Conservation (phyloP, 2,113 vertebrate species). For the Callospermophilus lateralis region DNA sequence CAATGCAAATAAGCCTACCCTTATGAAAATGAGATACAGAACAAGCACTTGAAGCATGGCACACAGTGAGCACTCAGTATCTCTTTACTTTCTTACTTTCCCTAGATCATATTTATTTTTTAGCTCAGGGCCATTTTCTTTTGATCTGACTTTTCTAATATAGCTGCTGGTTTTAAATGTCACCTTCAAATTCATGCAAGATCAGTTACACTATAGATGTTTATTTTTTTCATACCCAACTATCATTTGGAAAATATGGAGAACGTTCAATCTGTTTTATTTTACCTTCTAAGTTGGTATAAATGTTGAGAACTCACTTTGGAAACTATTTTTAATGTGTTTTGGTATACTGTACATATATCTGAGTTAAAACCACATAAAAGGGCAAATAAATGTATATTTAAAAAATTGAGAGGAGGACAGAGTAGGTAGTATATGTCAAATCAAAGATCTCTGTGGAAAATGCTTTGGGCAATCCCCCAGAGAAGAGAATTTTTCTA, state of each 20-base stretch:
- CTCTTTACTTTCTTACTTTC: background rate
- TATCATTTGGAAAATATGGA: constrained; percentile 55
- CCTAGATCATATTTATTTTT: background rate
- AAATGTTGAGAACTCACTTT: constrained; percentile 59
- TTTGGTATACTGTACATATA: constrained; percentile 10
- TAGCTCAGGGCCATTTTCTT: constrained; percentile 31
- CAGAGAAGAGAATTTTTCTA: background rate
- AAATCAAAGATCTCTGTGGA: constrained; percentile 39
- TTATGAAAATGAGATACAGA: constrained; percentile 29
- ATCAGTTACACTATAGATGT: background rate
- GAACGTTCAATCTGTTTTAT: constrained; percentile 45
- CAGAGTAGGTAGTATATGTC: background rate
- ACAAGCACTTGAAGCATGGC: background rate
- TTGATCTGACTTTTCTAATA: constrained; percentile 32
- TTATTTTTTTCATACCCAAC: constrained; percentile 55
- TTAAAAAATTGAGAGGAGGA: background rate
- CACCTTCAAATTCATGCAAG: constrained; percentile 49
- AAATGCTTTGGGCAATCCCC: background rate
- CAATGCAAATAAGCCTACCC: background rate
- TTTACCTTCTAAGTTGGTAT: constrained; percentile 31
- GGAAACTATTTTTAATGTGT: constrained; percentile 45
- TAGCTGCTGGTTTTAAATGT: constrained; percentile 39
- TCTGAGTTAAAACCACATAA: constrained; percentile 57
- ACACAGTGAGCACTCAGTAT: background rate
- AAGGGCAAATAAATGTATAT: constrained; percentile 29